Evolutionary conservation across 2,888 invertebrate species (phyloP).

Genomic region (Fragum whitleyi): DNA sequence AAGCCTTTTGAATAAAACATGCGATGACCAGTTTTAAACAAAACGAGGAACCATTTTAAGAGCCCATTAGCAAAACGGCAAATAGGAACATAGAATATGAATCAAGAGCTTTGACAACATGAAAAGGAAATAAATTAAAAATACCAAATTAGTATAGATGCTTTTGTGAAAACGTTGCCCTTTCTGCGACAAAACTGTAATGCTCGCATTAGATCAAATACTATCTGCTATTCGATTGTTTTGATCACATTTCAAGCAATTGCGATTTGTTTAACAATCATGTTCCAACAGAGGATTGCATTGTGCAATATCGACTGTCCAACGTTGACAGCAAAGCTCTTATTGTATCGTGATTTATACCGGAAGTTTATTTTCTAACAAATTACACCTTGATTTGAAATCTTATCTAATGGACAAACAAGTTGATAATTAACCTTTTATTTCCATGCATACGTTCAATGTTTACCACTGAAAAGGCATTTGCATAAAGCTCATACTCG

Average conservation of each 20-base stretch:
- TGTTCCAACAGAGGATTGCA: conserved; percentile 42
- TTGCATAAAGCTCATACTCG: conserved; percentile 38
- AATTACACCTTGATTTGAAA: conserved; percentile 51
- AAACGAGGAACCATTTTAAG: neutral
- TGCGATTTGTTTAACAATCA: conserved; percentile 43
- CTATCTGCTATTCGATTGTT: conserved; percentile 35
- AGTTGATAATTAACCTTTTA: conserved; percentile 47
- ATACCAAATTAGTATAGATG: conserved; percentile 18
- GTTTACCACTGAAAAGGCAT: conserved; percentile 61
- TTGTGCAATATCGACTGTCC: conserved; percentile 50
- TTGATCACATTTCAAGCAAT: conserved; percentile 52
- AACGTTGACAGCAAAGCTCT: conserved; percentile 20
- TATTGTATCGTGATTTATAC: conserved; percentile 31
- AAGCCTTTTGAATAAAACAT: conserved; percentile 2
- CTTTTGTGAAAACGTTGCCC: conserved; percentile 3
- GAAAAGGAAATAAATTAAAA: conserved; percentile 24
- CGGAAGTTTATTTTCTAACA: conserved; percentile 58
- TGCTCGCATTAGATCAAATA: conserved; percentile 42
- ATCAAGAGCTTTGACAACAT: neutral
- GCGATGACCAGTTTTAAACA: neutral
- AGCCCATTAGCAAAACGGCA: conserved; percentile 12
- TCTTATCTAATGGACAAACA: conserved; percentile 53
- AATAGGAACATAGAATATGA: neutral
- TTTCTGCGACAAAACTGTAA: conserved; percentile 22
- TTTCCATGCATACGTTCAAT: conserved; percentile 33